Conservation (phyloP, 2,797 vertebrate genomes). For the Lepidocolaptes lacrymiger region DNA sequence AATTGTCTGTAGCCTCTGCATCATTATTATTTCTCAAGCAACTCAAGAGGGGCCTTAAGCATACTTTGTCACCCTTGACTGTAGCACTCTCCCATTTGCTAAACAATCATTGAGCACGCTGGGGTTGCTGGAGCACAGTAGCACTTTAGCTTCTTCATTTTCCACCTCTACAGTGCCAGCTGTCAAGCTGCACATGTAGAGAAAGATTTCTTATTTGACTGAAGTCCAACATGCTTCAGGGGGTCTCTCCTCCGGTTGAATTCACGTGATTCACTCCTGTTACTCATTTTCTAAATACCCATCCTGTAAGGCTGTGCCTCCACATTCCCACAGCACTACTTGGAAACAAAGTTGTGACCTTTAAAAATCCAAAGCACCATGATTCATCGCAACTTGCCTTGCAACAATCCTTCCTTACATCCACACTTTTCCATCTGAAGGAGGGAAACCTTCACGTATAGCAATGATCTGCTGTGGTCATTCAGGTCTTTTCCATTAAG, state of each 20-base stretch:
- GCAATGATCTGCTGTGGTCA: neutral
- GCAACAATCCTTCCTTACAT: neutral
- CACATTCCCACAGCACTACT: neutral
- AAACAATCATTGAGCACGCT: neutral
- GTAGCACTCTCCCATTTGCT: neutral
- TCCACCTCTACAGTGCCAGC: neutral
- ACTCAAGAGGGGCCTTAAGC: neutral
- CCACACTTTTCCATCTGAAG: neutral
- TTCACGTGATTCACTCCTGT: rapidly evolving
- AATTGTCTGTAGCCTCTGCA: neutral
- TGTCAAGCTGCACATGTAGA: neutral
- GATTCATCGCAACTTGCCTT: neutral
- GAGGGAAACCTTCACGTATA: neutral
- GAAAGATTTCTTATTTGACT: neutral
- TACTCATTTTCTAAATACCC: neutral
- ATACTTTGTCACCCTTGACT: neutral
- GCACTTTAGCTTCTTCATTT: neutral
- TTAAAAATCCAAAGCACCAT: neutral
- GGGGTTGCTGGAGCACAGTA: neutral
- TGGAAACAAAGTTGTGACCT: neutral
- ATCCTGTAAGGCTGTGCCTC: neutral
- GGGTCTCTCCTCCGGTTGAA: neutral
- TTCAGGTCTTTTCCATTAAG: neutral
- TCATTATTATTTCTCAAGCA: neutral
- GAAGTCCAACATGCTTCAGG: neutral